These are phyloP conservation scores for Rhagoletis zephyria DNA, from an alignment of 1,140 invertebrate species.

Conservation along the genomic window DNA sequence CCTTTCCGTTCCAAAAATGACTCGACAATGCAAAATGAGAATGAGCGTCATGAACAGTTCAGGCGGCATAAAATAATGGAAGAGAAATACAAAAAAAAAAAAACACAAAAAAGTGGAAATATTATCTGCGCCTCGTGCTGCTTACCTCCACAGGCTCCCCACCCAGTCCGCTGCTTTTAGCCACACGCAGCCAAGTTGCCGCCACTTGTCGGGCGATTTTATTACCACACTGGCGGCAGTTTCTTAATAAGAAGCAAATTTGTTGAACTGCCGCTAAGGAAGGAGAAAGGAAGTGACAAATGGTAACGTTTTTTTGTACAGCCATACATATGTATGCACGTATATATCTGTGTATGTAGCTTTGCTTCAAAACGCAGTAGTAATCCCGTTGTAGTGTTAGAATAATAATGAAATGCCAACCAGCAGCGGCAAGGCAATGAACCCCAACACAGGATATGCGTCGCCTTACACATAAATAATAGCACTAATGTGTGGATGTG, in stretches of 20 bases:
- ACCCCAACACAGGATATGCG: neutral
- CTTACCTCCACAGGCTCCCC: neutral
- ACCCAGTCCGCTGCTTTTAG: neutral
- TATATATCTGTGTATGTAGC: neutral
- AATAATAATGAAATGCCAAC: conserved; percentile 38
- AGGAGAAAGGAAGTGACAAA: conserved; percentile 29
- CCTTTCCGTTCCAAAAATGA: conserved; percentile 24
- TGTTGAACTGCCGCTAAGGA: neutral
- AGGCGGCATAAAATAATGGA: neutral
- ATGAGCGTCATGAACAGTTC: neutral
- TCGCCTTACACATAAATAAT: neutral
- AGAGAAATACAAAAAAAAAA: neutral
- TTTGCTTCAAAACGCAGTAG: neutral
- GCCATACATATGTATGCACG: too few species aligned
- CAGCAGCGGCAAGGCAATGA: conserved; percentile 34
- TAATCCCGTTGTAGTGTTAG: conserved; percentile 1
- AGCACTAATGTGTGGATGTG: neutral
- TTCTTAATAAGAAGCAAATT: conserved; percentile 25
- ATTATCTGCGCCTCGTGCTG: conserved; percentile 9
- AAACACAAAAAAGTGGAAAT: conserved; percentile 26
- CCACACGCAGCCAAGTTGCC: conserved; percentile 19
- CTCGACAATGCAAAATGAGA: conserved; percentile 14
- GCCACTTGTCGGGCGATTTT: conserved; percentile 9
- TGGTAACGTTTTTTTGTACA: neutral
- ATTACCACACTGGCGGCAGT: conserved; percentile 40